Evolutionary conservation across 2,797 vertebrate genomes (phyloP).

Genomic region (Passerculus sandwichensis): DNA sequence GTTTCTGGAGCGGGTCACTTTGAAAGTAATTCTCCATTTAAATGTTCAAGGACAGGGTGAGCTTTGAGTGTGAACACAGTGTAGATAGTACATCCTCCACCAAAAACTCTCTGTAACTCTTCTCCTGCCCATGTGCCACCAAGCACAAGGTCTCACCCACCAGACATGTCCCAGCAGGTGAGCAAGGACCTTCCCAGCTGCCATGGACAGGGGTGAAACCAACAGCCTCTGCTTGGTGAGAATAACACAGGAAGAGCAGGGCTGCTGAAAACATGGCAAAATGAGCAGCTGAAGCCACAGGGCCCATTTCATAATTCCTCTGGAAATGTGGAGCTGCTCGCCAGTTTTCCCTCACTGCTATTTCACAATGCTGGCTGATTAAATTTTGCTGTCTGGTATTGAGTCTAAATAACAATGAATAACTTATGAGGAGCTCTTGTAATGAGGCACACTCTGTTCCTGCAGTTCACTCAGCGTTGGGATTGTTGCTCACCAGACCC

Average conservation of each 20-base stretch:
- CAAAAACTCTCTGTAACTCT: background rate
- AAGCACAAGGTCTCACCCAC: accelerated
- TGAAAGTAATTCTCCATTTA: background rate
- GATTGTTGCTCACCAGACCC: background rate
- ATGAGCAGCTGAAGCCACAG: background rate
- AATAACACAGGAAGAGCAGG: background rate
- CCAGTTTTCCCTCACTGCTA: constrained; percentile 5
- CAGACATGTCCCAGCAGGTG: background rate
- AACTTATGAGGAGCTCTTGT: constrained; percentile 15
- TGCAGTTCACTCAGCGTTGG: background rate
- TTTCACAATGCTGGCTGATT: constrained; percentile 20
- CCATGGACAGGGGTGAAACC: accelerated
- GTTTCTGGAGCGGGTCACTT: background rate
- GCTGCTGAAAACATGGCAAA: background rate
- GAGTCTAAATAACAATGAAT: constrained; percentile 61
- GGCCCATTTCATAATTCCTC: background rate
- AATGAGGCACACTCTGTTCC: background rate
- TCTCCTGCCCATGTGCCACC: background rate
- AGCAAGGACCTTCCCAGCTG: background rate
- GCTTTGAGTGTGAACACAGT: background rate
- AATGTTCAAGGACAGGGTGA: background rate
- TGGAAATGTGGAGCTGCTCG: background rate
- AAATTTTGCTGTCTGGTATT: constrained; percentile 44
- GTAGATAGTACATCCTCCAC: background rate
- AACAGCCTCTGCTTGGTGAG: background rate